Evolutionary conservation across 2,113 vertebrate species (phyloP).

Genomic region (Campylorhamphus procurvoides): DNA sequence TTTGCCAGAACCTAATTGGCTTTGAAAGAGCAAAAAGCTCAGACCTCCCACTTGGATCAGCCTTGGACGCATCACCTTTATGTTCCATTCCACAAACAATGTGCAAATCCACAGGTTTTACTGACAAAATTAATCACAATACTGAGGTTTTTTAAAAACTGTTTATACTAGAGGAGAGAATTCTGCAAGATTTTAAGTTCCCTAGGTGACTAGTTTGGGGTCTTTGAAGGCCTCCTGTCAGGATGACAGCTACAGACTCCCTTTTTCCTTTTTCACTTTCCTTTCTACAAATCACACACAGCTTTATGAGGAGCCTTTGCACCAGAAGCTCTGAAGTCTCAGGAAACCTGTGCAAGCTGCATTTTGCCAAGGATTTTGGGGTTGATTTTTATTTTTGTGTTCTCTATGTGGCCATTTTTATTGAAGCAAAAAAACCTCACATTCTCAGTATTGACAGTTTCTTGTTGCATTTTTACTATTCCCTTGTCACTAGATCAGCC

Average conservation of each 20-base stretch:
- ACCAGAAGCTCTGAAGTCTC: neutral
- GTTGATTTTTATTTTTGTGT: neutral
- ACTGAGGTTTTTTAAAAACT: neutral
- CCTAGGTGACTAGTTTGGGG: neutral
- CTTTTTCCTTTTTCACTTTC: neutral
- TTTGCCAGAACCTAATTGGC: neutral
- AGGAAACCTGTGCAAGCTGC: neutral
- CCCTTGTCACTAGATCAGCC: neutral
- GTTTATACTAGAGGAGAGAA: neutral
- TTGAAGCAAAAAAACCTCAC: neutral
- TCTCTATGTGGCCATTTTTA: neutral
- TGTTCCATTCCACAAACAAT: neutral
- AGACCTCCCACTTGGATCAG: neutral
- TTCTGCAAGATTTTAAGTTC: neutral
- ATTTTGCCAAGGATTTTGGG: neutral
- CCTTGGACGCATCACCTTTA: neutral
- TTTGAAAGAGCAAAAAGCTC: neutral
- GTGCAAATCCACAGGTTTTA: neutral
- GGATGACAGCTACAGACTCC: neutral
- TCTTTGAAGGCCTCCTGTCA: neutral
- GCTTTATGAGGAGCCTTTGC: neutral
- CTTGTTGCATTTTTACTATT: neutral
- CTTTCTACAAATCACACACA: neutral
- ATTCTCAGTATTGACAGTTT: neutral
- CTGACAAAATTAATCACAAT: neutral